Base-by-base conservation (phyloP, 2,888 invertebrate species). In the Oscheius sp. region DNA sequence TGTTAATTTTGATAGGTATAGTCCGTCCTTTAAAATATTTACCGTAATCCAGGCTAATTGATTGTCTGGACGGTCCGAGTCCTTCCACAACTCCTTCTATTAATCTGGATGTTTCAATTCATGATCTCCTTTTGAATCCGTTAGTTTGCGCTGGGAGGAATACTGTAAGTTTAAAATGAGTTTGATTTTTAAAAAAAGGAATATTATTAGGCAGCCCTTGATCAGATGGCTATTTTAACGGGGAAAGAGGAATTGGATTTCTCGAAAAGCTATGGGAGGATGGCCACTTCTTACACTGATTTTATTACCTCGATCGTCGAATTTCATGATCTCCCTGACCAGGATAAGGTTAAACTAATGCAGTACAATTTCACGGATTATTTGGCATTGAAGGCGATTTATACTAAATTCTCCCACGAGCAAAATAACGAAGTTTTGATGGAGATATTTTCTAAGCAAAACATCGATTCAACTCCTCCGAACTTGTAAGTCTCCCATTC, bases 371-470 rank as follows among this genome's bases (percentile, higher is more conserved):
- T 55, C 4, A 20, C 17, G 10, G 33, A 33, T 34, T 34, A 34
- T 20, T 17, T 17, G 33, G 23, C 34, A n/a, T 33, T n/a, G 23
- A 55, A 55, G 33, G 37, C 34, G 1, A 17, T 55, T n/a, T 34
- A 20, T 20, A 55, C 20, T 1, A 55, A 34, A 17, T 34, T 34
- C 20, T 4, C 2, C 17, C n/a, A 17, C 10, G 17, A 55, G 20
- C 33, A 55, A n/a, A 37, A 33, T 10, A 33, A 55, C 34, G 20
- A 20, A 12, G 5, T 17, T 12, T 12, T 53, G 15, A n/a, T 53
- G n/a, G 53, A 53, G 4, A n/a, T 53, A 31, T 31, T 53, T 12
- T 53, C 53, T 10, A 55, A 55, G 34, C 55, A 55, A 34, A 55
- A n/a, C 10, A 17, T 55, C 17, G 55, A 33, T 10, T 33, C 34